Conservation (phyloP, 2,113 vertebrate species). For the Carollia perspicillata region DNA sequence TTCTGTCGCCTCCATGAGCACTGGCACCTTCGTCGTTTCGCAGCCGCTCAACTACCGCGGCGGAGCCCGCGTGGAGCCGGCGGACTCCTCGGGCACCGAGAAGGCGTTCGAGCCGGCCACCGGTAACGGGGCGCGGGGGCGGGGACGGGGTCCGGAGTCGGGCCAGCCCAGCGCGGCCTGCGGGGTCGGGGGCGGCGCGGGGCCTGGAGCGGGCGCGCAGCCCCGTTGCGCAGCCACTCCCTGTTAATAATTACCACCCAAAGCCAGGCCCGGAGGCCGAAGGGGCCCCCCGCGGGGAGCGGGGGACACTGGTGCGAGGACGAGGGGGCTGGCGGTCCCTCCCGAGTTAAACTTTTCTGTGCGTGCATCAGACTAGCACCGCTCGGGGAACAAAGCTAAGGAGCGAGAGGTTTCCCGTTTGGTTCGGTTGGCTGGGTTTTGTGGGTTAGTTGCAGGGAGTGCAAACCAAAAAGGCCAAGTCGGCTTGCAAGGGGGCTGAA, state of each 20-base stretch:
- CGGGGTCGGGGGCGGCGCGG: too few species aligned
- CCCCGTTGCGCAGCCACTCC: too few species aligned
- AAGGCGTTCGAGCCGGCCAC: conserved; percentile 93
- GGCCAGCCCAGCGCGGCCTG: too few species aligned
- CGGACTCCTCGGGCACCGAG: conserved; percentile 80
- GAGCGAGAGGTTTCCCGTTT: not conserved
- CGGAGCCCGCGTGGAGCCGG: conserved; percentile 84
- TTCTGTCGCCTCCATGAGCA: conserved; percentile 77
- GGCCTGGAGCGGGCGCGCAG: too few species aligned
- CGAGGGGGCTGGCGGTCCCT: too few species aligned
- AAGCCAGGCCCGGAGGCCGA: too few species aligned
- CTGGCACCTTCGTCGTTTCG: conserved; percentile 81
- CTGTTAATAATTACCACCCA: too few species aligned
- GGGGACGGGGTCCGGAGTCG: not conserved
- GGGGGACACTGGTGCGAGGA: too few species aligned
- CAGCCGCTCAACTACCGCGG: conserved; percentile 91
- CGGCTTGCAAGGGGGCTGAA: too few species aligned
- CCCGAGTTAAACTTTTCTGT: not conserved
- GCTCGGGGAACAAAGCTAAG: not conserved
- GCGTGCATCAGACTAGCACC: not conserved
- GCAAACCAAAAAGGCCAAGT: not conserved
- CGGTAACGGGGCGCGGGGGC: conserved; percentile 78
- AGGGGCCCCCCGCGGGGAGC: too few species aligned
- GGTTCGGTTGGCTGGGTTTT: not conserved
- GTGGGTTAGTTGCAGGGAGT: not conserved